Conservation (phyloP, 2,888 invertebrate genomes). For the Alentia gelatinosa region DNA sequence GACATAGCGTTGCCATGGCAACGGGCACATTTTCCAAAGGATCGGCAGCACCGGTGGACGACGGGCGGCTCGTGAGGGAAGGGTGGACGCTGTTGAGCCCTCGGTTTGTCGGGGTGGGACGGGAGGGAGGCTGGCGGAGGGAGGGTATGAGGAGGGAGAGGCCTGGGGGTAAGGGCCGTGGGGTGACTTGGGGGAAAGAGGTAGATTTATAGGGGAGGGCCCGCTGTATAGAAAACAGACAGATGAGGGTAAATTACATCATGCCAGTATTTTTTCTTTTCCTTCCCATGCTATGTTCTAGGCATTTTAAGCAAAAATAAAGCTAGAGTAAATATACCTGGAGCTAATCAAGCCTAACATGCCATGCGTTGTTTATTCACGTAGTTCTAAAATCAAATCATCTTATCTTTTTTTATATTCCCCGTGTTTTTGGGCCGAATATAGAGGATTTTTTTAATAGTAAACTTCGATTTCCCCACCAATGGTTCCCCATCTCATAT, state of each 20-base stretch:
- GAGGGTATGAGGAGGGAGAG: neutral
- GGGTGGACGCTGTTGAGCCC: neutral
- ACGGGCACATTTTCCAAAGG: constrained; percentile 24
- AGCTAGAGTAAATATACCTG: too few relatives aligned
- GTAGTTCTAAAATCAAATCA: too few relatives aligned
- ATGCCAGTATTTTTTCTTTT: too few relatives aligned
- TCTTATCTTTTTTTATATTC: too few relatives aligned
- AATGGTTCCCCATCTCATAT: too few relatives aligned
- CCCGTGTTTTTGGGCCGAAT: too few relatives aligned
- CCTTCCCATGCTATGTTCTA: neutral
- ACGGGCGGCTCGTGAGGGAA: neutral
- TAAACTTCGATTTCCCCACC: too few relatives aligned
- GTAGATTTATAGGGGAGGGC: neutral
- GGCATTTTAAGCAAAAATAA: neutral
- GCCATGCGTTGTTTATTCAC: too few relatives aligned
- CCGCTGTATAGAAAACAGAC: neutral
- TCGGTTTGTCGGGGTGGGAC: neutral
- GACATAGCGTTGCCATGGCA: constrained; percentile 46
- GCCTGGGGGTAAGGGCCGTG: neutral
- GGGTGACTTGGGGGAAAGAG: neutral
- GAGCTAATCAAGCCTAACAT: too few relatives aligned
- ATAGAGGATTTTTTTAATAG: too few relatives aligned
- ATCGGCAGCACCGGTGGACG: neutral
- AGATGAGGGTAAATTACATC: too few relatives aligned
- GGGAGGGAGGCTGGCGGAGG: neutral